phyloP scores from a whole-genome alignment of 35 echinoderm and acorn worm species.

The Apostichopus japonicus region DNA sequence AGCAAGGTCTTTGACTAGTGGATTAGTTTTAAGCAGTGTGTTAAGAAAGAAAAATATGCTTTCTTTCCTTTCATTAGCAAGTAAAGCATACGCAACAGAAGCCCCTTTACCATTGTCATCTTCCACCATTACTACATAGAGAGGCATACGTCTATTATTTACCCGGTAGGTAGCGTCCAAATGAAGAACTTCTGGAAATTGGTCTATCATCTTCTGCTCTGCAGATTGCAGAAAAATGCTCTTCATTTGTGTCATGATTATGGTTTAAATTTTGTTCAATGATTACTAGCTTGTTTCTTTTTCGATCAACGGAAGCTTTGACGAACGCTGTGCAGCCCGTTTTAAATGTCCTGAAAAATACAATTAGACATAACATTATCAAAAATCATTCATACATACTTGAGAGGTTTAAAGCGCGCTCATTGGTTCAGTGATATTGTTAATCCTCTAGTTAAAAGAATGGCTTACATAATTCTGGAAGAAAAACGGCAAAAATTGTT shows the following conservation, averaged over 20 bases:
- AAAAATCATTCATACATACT: no score
- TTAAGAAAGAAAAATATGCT: conserved; percentile 20
- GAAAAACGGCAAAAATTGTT: no score
- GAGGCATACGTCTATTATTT: conserved; percentile 24
- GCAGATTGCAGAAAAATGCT: conserved; percentile 40
- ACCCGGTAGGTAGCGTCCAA: conserved; percentile 29
- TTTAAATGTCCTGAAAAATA: conserved; percentile 1
- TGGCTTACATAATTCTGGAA: no score
- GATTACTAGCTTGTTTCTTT: conserved; percentile 5
- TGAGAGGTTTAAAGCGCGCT: no score
- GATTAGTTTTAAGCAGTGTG: conserved; percentile 6
- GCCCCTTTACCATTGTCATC: conserved; percentile 8
- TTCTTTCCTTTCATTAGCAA: conserved; percentile 30
- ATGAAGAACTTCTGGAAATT: conserved; percentile 47
- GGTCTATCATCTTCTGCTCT: background rate
- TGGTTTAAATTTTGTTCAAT: background rate
- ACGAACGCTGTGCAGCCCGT: conserved; percentile 16
- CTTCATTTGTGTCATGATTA: conserved; percentile 1
- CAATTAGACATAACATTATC: no score
- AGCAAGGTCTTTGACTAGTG: background rate
- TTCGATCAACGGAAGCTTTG: background rate
- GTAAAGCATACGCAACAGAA: conserved; percentile 16
- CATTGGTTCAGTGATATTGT: no score
- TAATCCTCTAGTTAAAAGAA: no score
- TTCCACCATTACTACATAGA: conserved; percentile 51